Evolutionary conservation across 92 coral and sea anemone genomes (phyloP).

Genomic region (Actinostola sp.): DNA sequence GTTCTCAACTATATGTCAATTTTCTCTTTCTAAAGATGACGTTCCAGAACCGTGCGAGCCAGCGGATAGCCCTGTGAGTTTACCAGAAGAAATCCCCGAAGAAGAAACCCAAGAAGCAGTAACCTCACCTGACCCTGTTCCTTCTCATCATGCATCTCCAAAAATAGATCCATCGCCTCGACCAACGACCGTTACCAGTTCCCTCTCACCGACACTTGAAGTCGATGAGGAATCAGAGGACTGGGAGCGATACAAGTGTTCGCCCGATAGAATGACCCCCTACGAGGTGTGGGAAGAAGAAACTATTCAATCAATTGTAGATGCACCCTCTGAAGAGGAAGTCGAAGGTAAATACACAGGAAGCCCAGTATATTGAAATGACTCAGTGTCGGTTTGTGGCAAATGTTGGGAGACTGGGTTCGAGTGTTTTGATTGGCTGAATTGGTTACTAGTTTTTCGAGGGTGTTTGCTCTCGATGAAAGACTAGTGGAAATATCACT

Average conservation of each 20-base stretch:
- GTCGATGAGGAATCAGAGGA: constrained; percentile 53
- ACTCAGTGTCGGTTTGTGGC: no score
- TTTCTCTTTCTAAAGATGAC: background rate
- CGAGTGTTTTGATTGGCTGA: no score
- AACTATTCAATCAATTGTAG: constrained; percentile 48
- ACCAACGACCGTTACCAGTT: constrained; percentile 23
- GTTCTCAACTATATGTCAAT: no score
- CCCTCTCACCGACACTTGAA: constrained; percentile 37
- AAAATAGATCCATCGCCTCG: background rate
- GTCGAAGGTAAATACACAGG: constrained; percentile 50
- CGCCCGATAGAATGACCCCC: constrained; percentile 34
- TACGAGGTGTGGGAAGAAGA: constrained; percentile 73
- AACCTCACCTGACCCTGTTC: constrained; percentile 25
- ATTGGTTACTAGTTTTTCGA: no score
- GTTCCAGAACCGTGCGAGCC: constrained; percentile 19
- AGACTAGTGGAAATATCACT: no score
- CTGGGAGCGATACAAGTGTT: constrained; percentile 42
- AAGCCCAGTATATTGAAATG: no score
- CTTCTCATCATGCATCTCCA: constrained; percentile 21
- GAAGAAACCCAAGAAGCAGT: no score
- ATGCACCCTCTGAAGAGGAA: constrained; percentile 46
- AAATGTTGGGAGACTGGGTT: no score
- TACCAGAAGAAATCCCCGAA: background rate
- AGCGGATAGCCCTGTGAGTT: constrained; percentile 14
- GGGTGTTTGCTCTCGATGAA: no score